Evolutionary conservation across 2,113 vertebrate species (phyloP), one percentile per base, ranked within the genome.

Genomic region (Varanus salvator): DNA sequence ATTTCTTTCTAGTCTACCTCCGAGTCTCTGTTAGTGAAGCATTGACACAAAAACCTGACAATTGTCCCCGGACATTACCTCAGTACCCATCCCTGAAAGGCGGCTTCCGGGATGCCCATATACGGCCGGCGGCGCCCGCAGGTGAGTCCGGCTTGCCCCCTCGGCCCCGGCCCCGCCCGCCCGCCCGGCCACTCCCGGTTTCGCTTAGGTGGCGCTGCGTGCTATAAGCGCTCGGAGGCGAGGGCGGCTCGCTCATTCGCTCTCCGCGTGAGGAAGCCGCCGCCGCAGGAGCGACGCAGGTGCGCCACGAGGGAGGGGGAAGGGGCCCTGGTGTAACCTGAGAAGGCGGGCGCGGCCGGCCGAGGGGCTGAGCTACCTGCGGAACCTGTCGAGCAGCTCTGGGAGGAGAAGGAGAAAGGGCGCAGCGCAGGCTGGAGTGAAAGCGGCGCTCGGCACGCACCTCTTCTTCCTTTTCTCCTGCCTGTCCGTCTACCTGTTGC

Each of bases 351-450:
- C 66, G 94, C 57, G 78, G 89, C 69, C 21, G 8, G 52, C 38
- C 25, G 77, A 27, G 3, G 86, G 87, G 92, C 81, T 87, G 3
- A 86, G 81, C 85, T 92, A 95, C 94, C 92, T 92, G 94, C 82
- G 90, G 92, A 94, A 96, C 96, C 93, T 90, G 95, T 93, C 64
- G 90, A 84, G 93, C 50, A 17, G 93, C 95, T 95, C 85, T n/a
- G 34, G 31, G 8, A 54, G 19, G 1, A 78, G 74, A 9, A 34
- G 52, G 0, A 48, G 50, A 31, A 83, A 54, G 52, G 80, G 80
- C 19, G n/a, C 50, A 27, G 71, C 12, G 38, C 38, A 80, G 25
- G 23, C 2, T 0, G 21, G 0, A 52, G n/a, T 0, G 27, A 80
- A n/a, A 38, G 38, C 52, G 12, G 25, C 29, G 0, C 5, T 15